Evolutionary conservation across 1,140 invertebrate genomes (phyloP).

Genomic region (Vanessa tameamea): DNA sequence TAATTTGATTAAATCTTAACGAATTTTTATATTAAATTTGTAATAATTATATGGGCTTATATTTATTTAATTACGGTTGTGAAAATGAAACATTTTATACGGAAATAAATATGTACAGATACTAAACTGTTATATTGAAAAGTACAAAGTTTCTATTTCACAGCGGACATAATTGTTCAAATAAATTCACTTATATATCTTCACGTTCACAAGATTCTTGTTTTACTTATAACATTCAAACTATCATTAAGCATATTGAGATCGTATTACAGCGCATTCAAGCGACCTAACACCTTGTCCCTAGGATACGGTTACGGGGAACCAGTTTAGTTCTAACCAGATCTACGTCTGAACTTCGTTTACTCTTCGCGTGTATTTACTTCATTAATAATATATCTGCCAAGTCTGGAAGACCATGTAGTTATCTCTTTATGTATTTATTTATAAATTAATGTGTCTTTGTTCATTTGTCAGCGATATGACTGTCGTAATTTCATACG

Average conservation of each 20-base stretch:
- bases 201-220: background rate
- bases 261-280: constrained; percentile 26
- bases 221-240: background rate
- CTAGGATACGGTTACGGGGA: constrained; percentile 27
- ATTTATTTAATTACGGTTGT: too few species aligned
- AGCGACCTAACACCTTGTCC: constrained; percentile 22
- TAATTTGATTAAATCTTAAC: too few species aligned
- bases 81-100: too few species aligned
- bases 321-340: constrained; percentile 30
- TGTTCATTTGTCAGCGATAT: too few species aligned
- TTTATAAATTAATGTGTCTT: too few species aligned
- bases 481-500: too few species aligned
- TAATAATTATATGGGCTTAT: too few species aligned
- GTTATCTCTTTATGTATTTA: background rate
- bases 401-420: background rate
- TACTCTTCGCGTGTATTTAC: background rate
- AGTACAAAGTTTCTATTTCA: too few species aligned
- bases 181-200: background rate
- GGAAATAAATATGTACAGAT: too few species aligned
- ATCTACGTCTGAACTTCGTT: constrained; percentile 3
- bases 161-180: background rate
- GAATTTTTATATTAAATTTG: too few species aligned
- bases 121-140: too few species aligned
- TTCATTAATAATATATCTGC: background rate
- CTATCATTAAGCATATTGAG: constrained; percentile 3